These are phyloP conservation scores for Tokudaia tokunoshimensis DNA, from an alignment of 2,797 vertebrate species.

Conservation along the genomic window DNA sequence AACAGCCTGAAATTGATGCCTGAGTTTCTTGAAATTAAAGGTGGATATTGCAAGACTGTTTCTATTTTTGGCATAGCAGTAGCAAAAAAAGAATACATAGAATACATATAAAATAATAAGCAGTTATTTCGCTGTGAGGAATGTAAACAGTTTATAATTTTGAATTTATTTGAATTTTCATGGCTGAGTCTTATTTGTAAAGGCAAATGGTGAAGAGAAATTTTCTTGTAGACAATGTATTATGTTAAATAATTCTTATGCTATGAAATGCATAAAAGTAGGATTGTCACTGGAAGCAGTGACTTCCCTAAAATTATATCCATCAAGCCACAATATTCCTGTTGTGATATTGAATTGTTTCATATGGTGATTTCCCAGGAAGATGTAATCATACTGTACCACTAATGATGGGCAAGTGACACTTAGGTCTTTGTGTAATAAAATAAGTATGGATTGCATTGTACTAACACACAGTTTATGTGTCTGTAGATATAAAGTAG, in stretches of 20 bases:
- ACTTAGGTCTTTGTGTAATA: slow-evolving; percentile 47
- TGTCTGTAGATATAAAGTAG: neutral
- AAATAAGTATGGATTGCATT: slow-evolving; percentile 60
- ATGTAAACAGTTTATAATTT: slow-evolving; percentile 37
- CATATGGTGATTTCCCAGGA: slow-evolving; percentile 41
- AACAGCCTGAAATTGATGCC: slow-evolving; percentile 65
- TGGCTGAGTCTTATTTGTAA: slow-evolving; percentile 74
- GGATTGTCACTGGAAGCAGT: slow-evolving; percentile 52
- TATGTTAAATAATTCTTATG: slow-evolving; percentile 32
- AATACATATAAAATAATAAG: slow-evolving; percentile 61
- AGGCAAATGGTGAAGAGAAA: slow-evolving; percentile 52
- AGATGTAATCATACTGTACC: slow-evolving; percentile 45
- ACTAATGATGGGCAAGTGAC: slow-evolving; percentile 53
- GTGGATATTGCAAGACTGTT: slow-evolving; percentile 25
- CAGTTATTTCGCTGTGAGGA: slow-evolving; percentile 19
- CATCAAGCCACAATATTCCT: neutral
- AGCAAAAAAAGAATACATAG: slow-evolving; percentile 56
- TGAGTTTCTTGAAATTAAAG: slow-evolving; percentile 72
- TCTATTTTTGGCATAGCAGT: slow-evolving; percentile 27
- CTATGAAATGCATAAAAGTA: neutral
- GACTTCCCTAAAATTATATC: slow-evolving; percentile 61
- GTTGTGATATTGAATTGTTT: slow-evolving; percentile 56
- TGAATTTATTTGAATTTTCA: slow-evolving; percentile 74
- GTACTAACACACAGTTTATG: neutral
- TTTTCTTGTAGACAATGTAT: slow-evolving; percentile 23